These are phyloP conservation scores for Monoplex corrugatus DNA, from an alignment of 2,888 invertebrate species.

Conservation along the genomic window DNA sequence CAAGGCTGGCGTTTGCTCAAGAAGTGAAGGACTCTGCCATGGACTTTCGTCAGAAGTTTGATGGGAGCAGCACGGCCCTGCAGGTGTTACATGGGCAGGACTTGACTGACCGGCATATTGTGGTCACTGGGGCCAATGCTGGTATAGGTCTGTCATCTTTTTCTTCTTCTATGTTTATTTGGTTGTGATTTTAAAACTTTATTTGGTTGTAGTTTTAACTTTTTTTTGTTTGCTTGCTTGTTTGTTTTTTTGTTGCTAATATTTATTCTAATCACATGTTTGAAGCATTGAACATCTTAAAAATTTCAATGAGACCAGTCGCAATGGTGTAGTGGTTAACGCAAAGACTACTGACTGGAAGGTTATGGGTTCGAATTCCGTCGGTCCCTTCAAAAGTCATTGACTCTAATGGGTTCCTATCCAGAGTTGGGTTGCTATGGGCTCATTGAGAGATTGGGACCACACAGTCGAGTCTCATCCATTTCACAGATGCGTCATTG, in stretches of 20 bases:
- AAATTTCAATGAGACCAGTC: too few species aligned
- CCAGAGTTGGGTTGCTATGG: too few species aligned
- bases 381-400: too few species aligned
- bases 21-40: conserved; percentile 62
- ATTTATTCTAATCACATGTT: too few species aligned
- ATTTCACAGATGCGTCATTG: too few species aligned
- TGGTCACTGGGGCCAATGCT: conserved; percentile 94
- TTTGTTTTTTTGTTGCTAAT: neutral
- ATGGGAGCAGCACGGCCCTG: conserved; percentile 91
- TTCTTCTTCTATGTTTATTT: neutral
- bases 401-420: too few species aligned
- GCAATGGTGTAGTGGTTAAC: too few species aligned
- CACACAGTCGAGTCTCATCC: too few species aligned
- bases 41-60: conserved; percentile 86
- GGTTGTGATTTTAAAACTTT: neutral
- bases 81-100: conserved; percentile 94
- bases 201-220: neutral
- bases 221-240: neutral
- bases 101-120: conserved; percentile 90
- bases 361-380: too few species aligned
- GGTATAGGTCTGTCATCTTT: conserved; percentile 88
- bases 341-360: too few species aligned
- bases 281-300: too few species aligned
- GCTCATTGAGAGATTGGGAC: too few species aligned
- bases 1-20: conserved; percentile 92